Evolutionary conservation across 2,888 invertebrate species (phyloP).

Genomic region (Malthinus seriepunctatus): DNA sequence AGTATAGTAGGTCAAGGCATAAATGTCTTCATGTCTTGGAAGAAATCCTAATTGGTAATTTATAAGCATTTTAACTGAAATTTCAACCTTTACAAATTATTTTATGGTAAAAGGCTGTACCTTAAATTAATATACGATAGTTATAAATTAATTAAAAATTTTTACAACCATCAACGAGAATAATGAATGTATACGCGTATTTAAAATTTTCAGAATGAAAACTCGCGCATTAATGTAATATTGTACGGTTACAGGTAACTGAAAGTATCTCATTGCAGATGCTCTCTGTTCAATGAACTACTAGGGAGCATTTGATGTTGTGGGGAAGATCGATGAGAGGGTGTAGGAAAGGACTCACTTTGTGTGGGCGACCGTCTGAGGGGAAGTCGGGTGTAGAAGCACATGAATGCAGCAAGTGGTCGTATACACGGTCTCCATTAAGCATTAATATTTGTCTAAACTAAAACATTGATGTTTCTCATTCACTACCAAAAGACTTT

Average conservation of each 20-base stretch:
- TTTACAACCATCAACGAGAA: neutral
- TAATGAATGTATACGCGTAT: slow-evolving; percentile 6
- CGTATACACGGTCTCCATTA: slow-evolving; percentile 5
- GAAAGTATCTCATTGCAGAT: slow-evolving; percentile 41
- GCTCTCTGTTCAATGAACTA: slow-evolving; percentile 51
- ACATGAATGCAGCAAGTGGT: slow-evolving; percentile 40
- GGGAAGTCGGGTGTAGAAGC: slow-evolving; percentile 41
- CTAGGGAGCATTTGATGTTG: slow-evolving; percentile 27
- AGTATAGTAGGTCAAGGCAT: too few species aligned
- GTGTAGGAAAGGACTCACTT: slow-evolving; percentile 48
- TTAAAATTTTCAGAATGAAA: slow-evolving; percentile 21
- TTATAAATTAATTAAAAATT: too few species aligned
- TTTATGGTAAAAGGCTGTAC: too few species aligned
- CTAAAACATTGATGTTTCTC: neutral
- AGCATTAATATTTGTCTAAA: neutral
- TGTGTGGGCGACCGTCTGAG: slow-evolving; percentile 49
- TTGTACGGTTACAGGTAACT: slow-evolving; percentile 39
- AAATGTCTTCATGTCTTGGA: too few species aligned
- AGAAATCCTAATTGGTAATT: too few species aligned
- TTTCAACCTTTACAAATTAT: too few species aligned
- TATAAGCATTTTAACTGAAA: too few species aligned
- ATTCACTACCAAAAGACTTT: too few species aligned
- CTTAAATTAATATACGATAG: too few species aligned
- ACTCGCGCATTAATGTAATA: slow-evolving; percentile 19
- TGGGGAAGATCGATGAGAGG: slow-evolving; percentile 35